These are phyloP conservation scores for Dermochelys coriacea DNA, from an alignment of 2,797 vertebrate genomes.

Conservation along the genomic window DNA sequence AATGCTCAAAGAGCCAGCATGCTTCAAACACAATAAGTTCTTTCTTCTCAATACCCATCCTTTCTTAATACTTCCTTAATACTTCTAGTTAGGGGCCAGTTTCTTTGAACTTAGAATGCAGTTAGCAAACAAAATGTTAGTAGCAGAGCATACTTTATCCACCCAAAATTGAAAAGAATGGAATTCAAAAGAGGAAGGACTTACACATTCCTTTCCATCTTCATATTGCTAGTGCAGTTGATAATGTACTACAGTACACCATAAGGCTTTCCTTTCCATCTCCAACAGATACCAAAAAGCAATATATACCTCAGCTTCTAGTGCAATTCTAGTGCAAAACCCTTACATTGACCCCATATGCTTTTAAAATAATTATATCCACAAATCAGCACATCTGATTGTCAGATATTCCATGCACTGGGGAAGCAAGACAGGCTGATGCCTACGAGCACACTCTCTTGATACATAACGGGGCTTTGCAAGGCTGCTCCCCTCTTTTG, in stretches of 20 bases:
- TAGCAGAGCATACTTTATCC: not conserved
- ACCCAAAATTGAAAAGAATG: not conserved
- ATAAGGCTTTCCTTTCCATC: conserved; percentile 24
- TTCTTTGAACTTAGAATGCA: not conserved
- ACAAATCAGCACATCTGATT: no score
- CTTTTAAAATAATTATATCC: not conserved
- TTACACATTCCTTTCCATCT: not conserved
- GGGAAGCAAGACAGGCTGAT: no score
- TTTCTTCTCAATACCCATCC: not conserved
- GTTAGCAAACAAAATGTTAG: not conserved
- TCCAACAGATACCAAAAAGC: conserved; percentile 20
- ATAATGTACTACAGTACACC: conserved; percentile 4
- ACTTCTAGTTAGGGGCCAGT: not conserved
- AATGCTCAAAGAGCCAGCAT: not conserved
- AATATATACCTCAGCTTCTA: not conserved
- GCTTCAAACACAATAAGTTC: not conserved
- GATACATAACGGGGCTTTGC: no score
- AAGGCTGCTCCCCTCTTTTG: no score
- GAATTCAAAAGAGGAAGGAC: not conserved
- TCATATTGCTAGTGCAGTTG: conserved; percentile 7
- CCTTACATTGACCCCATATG: not conserved
- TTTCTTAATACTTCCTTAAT: no score
- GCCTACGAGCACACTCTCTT: no score
- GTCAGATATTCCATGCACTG: no score
- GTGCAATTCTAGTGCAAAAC: not conserved